phyloP scores from a whole-genome alignment of 2,797 vertebrate species.

The Falco peregrinus region DNA sequence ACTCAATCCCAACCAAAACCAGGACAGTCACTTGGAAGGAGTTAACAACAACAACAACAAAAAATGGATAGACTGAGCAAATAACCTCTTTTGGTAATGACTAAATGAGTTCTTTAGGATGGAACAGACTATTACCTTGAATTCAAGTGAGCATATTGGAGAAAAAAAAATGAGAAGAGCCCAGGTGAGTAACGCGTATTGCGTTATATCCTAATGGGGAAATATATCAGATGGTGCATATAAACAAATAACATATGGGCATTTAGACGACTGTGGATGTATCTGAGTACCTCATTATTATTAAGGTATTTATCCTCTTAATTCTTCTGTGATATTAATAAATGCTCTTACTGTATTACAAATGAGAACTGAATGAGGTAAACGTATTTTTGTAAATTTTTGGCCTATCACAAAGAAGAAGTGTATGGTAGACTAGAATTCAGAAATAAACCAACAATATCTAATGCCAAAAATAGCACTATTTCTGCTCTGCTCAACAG shows the following conservation, averaged over 20 bases:
- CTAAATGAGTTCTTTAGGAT: not conserved
- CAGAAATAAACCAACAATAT: not conserved
- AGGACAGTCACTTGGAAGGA: not conserved
- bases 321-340: not conserved
- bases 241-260: not conserved
- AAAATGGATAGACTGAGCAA: not conserved
- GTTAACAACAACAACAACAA: not conserved
- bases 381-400: not conserved
- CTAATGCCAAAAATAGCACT: not conserved
- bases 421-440: not conserved
- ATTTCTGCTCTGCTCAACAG: not conserved
- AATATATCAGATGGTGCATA: not conserved
- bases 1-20: too few species aligned
- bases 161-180: not conserved
- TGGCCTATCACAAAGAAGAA: not conserved
- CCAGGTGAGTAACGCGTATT: not conserved
- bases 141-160: not conserved
- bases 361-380: not conserved
- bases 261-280: not conserved
- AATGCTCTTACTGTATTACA: not conserved
- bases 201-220: not conserved
- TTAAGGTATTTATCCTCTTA: not conserved
- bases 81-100: not conserved
- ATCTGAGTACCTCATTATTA: not conserved
- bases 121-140: not conserved